Conservation (phyloP, 37 sponge, comb jelly and placozoan genomes). For the Theonella swinhoei region DNA sequence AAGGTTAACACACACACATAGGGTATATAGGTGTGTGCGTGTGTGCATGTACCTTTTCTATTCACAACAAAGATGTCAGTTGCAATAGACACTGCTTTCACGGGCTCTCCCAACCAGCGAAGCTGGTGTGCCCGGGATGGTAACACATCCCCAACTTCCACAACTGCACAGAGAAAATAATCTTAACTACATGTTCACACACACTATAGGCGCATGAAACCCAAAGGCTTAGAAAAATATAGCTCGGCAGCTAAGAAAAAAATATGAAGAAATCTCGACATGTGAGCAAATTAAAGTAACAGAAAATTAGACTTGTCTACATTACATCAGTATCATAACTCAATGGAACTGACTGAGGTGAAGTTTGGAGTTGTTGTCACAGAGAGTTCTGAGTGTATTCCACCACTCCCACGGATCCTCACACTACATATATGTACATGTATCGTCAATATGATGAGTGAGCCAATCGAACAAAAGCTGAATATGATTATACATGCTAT, state of each 20-base stretch:
- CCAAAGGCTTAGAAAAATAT: no score
- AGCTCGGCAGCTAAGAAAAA: no score
- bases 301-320: background rate
- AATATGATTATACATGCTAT: background rate
- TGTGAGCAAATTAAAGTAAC: background rate
- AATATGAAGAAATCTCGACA: background rate
- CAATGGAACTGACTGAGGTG: constrained; percentile 80
- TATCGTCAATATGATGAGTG: background rate
- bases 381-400: constrained; percentile 82
- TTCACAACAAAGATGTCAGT: constrained; percentile 74
- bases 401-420: constrained; percentile 94
- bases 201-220: no score
- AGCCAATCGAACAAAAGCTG: background rate
- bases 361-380: constrained; percentile 48
- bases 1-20: background rate
- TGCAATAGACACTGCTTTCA: constrained; percentile 67
- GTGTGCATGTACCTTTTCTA: constrained; percentile 77
- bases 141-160: constrained; percentile 49
- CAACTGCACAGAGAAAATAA: constrained; percentile 31
- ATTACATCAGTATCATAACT: background rate
- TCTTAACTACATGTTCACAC: no score
- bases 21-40: no score
- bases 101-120: constrained; percentile 92
- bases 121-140: constrained; percentile 30
- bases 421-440: background rate